Conservation (phyloP, 2,888 invertebrate genomes). For the Shargacucullia verbasci region DNA sequence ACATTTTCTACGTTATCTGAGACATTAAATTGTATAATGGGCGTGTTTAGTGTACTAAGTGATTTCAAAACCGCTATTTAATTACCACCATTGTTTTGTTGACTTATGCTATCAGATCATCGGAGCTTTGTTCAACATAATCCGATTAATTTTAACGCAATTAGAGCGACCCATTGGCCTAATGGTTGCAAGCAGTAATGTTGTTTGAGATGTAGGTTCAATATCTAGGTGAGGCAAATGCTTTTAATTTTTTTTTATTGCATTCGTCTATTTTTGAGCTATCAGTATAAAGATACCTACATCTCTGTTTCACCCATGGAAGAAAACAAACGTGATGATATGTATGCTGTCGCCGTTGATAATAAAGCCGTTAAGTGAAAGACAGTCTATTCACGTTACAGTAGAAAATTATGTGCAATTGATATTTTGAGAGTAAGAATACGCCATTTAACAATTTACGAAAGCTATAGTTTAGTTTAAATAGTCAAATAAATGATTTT, state of each 20-base stretch:
- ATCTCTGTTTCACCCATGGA: too few species aligned
- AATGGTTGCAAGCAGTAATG: neutral
- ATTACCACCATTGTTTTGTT: slow-evolving; percentile 21
- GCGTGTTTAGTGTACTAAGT: slow-evolving; percentile 37
- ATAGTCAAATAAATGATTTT: slow-evolving; percentile 2
- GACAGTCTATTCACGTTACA: neutral
- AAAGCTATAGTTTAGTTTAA: too few species aligned
- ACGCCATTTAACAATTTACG: too few species aligned
- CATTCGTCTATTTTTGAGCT: too few species aligned
- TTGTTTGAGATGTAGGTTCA: neutral
- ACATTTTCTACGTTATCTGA: slow-evolving; percentile 9
- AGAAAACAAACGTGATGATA: too few species aligned
- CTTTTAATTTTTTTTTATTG: too few species aligned
- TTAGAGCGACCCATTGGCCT: neutral
- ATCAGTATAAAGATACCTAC: too few species aligned
- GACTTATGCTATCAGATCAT: slow-evolving; percentile 7
- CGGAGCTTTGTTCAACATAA: slow-evolving; percentile 7
- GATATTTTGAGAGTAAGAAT: too few species aligned
- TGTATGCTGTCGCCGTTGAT: neutral
- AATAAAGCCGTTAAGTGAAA: slow-evolving; percentile 16
- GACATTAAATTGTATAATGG: slow-evolving; percentile 24
- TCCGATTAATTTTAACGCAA: slow-evolving; percentile 13
- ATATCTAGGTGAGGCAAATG: too few species aligned
- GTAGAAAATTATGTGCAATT: too few species aligned
- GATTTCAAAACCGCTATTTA: slow-evolving; percentile 31